Percentiles rank a stretch among this genome's conserved stretches.
These are phyloP conservation scores for Priapulus caudatus DNA, from an alignment of 2,888 invertebrate species.

Conservation along the genomic window DNA sequence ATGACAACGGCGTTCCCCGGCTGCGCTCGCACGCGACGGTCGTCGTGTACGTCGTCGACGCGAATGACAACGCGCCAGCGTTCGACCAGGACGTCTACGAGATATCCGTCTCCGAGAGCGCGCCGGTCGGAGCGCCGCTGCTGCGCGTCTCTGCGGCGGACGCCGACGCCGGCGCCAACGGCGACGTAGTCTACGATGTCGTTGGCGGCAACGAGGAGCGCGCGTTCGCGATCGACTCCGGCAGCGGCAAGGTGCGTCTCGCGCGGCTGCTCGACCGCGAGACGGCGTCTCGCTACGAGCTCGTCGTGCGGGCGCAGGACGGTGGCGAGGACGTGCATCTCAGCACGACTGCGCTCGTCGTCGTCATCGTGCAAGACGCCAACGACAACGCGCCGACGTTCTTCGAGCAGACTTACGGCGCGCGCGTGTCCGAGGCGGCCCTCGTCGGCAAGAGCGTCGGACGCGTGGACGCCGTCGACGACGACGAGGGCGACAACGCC, in stretches of 20 bases:
- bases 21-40: slow-evolving; percentile 21
- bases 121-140: slow-evolving; percentile 65
- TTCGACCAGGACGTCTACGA: slow-evolving; percentile 37
- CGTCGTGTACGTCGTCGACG: slow-evolving; percentile 28
- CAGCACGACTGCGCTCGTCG: slow-evolving; percentile 14
- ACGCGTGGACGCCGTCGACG: slow-evolving; percentile 31
- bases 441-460: slow-evolving; percentile 25
- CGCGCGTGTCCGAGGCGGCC: slow-evolving; percentile 25
- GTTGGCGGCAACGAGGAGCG: slow-evolving; percentile 49
- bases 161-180: slow-evolving; percentile 70
- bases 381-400: slow-evolving; percentile 25
- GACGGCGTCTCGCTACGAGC: slow-evolving; percentile 61
- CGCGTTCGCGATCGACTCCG: slow-evolving; percentile 72
- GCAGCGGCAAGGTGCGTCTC: slow-evolving; percentile 67
- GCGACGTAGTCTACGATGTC: slow-evolving; percentile 45
- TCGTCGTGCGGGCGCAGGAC: slow-evolving; percentile 84
- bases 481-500: slow-evolving; percentile 30
- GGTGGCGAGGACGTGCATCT: slow-evolving; percentile 55
- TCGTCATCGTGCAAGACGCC: slow-evolving; percentile 26
- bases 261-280: slow-evolving; percentile 83
- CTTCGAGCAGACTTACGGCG: slow-evolving; percentile 25
- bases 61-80: slow-evolving; percentile 31
- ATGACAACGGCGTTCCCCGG: slow-evolving; percentile 23
- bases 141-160: slow-evolving; percentile 73
- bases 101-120: slow-evolving; percentile 67